Evolutionary conservation across 2,888 invertebrate genomes (phyloP).

Genomic region (Perizoma affinitatum): DNA sequence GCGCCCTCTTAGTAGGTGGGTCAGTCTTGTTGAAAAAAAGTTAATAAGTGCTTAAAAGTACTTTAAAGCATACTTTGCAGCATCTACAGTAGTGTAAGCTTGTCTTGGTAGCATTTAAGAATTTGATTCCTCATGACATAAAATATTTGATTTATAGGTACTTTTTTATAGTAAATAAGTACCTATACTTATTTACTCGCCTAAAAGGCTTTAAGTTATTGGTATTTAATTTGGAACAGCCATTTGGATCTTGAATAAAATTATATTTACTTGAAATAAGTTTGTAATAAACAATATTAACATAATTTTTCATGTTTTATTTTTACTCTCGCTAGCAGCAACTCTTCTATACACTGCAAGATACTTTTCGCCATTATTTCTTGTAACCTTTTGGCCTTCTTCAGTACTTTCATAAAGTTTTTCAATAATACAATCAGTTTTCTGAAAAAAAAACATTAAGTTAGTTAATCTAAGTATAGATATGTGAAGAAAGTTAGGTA

Average conservation of each 20-base stretch:
- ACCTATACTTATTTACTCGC: no score
- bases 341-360: conserved; percentile 93
- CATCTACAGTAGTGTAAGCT: background rate
- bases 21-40: conserved; percentile 69
- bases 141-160: no score
- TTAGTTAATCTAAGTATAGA: background rate
- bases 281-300: no score
- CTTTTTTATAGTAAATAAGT: no score
- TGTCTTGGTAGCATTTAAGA: no score
- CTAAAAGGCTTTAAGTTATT: no score
- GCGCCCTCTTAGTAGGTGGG: conserved; percentile 65
- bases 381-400: conserved; percentile 98
- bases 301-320: no score
- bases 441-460: conserved; percentile 77
- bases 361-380: conserved; percentile 97
- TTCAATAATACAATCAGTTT: conserved; percentile 92
- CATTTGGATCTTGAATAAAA: no score
- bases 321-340: conserved; percentile 46
- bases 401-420: conserved; percentile 97
- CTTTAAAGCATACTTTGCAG: no score
- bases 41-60: conserved; percentile 33
- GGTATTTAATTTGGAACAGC: no score
- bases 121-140: no score
- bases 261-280: no score
- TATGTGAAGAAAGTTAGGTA: background rate